A percentile compares a stretch with the other conserved stretches of the same genome.
phyloP scores from a whole-genome alignment of 2,113 vertebrate species.

The Hippocampus abdominalis region DNA sequence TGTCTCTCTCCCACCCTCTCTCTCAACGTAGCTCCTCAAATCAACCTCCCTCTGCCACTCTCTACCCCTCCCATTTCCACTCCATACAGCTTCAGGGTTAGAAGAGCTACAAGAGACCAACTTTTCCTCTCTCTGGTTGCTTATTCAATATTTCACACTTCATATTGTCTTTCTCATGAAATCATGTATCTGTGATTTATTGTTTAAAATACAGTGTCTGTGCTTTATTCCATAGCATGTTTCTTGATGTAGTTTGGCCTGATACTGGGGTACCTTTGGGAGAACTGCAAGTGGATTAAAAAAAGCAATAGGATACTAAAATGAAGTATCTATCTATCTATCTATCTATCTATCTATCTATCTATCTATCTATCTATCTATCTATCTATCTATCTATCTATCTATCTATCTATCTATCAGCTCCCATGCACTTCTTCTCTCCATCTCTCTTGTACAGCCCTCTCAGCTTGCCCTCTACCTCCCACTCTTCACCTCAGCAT shows the following conservation, averaged over 20 bases:
- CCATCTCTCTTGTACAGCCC: slow-evolving; percentile 57
- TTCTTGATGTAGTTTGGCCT: slow-evolving; percentile 55
- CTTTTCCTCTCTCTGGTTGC: slow-evolving; percentile 42
- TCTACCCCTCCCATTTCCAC: slow-evolving; percentile 24
- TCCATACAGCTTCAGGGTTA: slow-evolving; percentile 51
- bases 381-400: slow-evolving; percentile 23
- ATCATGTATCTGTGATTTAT: neutral
- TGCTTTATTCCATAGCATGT: slow-evolving; percentile 7
- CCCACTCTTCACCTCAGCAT: slow-evolving; percentile 67
- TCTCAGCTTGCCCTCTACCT: slow-evolving; percentile 69
- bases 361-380: slow-evolving; percentile 24
- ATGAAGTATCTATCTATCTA: slow-evolving; percentile 28
- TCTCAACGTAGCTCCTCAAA: slow-evolving; percentile 19
- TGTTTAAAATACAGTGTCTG: neutral
- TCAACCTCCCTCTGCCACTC: slow-evolving; percentile 18
- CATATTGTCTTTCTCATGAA: neutral
- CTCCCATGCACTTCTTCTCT: slow-evolving; percentile 60
- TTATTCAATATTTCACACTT: slow-evolving; percentile 14
- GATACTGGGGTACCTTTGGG: slow-evolving; percentile 31
- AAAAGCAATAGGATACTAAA: slow-evolving; percentile 8
- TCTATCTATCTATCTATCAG: slow-evolving; percentile 18
- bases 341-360: slow-evolving; percentile 31
- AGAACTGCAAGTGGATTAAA: slow-evolving; percentile 42
- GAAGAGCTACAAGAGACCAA: slow-evolving; percentile 53
- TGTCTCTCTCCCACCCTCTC: slow-evolving; percentile 16